Evolutionary conservation across 2,888 invertebrate genomes (phyloP), one percentile per base, ranked within the genome.

Genomic region (Sesia apiformis): DNA sequence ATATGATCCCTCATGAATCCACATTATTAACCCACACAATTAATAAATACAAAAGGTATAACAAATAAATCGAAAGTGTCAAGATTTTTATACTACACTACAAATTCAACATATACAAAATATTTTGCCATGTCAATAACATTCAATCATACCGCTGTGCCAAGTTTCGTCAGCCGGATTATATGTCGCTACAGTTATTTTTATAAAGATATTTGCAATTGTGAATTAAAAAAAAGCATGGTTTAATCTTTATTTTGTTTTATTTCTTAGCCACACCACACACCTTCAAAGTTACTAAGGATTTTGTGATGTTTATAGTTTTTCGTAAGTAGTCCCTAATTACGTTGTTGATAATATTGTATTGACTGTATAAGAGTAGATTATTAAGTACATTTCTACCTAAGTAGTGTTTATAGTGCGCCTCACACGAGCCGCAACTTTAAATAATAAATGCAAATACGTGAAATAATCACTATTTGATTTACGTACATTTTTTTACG

Each of bases 301-400:
- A 78, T 79, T 82, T 76, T 72, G 84, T 81, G 82, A 84, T 81
- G 84, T 81, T 83, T 67, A 81, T 81, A 84, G 81, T 74, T 78
- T 75, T 69, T 72, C 66, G 67, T 84, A 81, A 76, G 77, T 85
- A 84, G 82, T 52, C 62, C 67, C 69, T 87, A 86, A 84, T 79
- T 83, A 76, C 67, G 76, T 85, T 86, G 86, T 85, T 87, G 78
- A 81, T 66, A 65, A 68, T 76, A 79, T 74, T 74, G 74, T 83
- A 79, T 72, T 73, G 77, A 76, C 74, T 76, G 74, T 77, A 81
- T 70, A 76, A 70, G 69, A 72, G 68, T 84, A 83, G 78, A 58
- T 64, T 59, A 58, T 63, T 84, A 82, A 81, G 82, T 81, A 79
- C 75, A 78, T 85, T 80, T 79, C 73, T 83, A 84, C 76, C 67